Conservation (phyloP, 2,888 invertebrate genomes). For the Trissonchulus latispiculum region DNA sequence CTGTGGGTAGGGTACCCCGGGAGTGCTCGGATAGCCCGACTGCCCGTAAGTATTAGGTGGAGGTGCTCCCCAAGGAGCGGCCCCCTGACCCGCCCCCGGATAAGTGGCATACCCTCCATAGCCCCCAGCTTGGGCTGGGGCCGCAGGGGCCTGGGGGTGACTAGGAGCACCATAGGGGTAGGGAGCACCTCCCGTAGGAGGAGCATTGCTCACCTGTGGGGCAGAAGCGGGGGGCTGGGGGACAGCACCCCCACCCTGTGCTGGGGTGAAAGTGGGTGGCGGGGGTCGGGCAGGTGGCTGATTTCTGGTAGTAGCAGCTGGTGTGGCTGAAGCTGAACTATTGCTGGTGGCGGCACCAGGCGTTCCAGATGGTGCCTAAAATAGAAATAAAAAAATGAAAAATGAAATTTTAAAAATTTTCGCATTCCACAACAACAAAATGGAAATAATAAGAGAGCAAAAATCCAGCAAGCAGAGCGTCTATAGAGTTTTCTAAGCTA, state of each 20-base stretch:
- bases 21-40: conserved; percentile 11
- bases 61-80: background rate
- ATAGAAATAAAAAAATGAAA: no score
- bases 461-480: no score
- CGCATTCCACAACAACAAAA: no score
- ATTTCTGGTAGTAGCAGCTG: conserved; percentile 16
- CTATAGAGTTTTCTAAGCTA: no score
- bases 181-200: background rate
- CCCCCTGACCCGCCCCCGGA: background rate
- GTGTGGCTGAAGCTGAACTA: conserved; percentile 47
- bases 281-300: conserved; percentile 23
- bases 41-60: conserved; percentile 14
- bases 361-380: no score
- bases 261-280: conserved; percentile 18
- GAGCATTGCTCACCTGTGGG: background rate
- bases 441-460: no score
- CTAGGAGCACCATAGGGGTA: background rate
- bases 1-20: conserved; percentile 1
- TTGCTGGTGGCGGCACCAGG: no score
- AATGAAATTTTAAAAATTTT: no score
- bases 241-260: background rate
- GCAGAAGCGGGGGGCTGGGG: conserved; percentile 4
- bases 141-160: background rate
- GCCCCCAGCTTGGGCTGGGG: background rate
- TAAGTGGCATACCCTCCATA: background rate